Conservation (phyloP, 2,888 invertebrate species). For the Pilophorus perplexus region DNA sequence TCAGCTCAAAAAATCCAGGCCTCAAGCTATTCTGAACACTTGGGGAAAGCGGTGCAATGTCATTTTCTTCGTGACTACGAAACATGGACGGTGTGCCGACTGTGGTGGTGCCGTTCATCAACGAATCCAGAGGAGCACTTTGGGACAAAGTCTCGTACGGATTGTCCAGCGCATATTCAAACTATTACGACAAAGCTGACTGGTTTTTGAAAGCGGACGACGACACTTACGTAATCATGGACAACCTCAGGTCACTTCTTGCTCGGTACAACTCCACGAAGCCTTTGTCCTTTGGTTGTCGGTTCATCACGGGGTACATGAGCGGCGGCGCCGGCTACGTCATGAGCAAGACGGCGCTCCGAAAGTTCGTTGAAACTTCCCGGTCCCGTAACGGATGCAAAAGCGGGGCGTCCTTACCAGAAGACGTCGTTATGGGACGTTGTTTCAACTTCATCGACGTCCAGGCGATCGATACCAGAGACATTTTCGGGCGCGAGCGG, state of each 20-base stretch:
- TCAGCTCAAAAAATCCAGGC: neutral
- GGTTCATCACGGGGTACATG: neutral
- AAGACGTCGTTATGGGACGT: slow-evolving; percentile 8
- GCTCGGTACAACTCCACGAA: neutral
- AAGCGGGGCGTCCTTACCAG: neutral
- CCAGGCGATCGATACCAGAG: neutral
- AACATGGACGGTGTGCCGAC: neutral
- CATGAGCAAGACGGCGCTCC: slow-evolving; percentile 9
- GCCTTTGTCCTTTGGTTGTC: neutral
- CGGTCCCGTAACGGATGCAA: neutral
- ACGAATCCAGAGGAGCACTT: neutral
- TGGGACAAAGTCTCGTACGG: slow-evolving; percentile 11
- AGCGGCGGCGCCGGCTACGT: slow-evolving; percentile 28
- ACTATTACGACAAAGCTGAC: slow-evolving; percentile 6
- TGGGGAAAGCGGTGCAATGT: slow-evolving; percentile 15
- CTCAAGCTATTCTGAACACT: neutral
- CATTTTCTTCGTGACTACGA: neutral
- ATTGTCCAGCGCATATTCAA: slow-evolving; percentile 1
- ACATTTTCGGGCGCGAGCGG: slow-evolving; percentile 4
- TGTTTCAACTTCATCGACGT: neutral
- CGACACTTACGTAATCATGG: slow-evolving; percentile 27
- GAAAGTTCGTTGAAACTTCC: neutral
- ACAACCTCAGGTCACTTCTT: slow-evolving; percentile 2
- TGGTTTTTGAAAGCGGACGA: slow-evolving; percentile 32
- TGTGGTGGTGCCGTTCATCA: neutral